phyloP scores from a whole-genome alignment of 2,113 vertebrate genomes.

The Papio anubis region DNA sequence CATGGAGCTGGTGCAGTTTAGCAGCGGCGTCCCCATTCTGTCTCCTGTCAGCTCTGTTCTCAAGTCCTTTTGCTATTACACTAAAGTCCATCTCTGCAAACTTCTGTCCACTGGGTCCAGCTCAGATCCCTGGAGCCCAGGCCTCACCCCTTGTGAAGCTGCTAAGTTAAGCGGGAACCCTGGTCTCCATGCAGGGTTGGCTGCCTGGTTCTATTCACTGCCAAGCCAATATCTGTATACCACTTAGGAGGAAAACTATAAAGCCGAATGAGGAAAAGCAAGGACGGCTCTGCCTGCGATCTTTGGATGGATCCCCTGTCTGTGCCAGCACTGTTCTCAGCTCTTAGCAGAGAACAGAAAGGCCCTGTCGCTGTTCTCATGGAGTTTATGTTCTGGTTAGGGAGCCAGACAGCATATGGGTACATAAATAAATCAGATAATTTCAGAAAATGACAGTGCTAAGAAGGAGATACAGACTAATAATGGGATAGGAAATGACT shows the following conservation, averaged over 20 bases:
- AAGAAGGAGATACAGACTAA: neutral
- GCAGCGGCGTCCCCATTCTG: neutral
- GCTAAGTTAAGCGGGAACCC: neutral
- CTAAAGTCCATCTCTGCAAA: neutral
- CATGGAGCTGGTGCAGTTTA: no score
- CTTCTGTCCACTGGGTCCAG: neutral
- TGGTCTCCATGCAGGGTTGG: neutral
- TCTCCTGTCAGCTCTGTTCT: neutral
- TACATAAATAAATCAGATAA: neutral
- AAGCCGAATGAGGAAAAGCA: fast-evolving
- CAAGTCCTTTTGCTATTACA: neutral
- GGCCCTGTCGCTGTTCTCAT: neutral
- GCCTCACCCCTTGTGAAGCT: neutral
- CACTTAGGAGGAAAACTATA: neutral
- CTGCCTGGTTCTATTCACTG: neutral
- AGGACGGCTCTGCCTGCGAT: neutral
- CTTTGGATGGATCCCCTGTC: neutral
- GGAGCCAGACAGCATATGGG: neutral
- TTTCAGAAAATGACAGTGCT: neutral
- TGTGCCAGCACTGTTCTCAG: neutral
- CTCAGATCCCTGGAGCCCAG: neutral
- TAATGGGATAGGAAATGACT: neutral
- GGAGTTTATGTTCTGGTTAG: neutral
- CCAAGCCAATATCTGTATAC: neutral
- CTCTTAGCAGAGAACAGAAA: neutral